Evolutionary conservation across 2,797 vertebrate species (phyloP).

Genomic region (Arnoldichthys spilopterus): DNA sequence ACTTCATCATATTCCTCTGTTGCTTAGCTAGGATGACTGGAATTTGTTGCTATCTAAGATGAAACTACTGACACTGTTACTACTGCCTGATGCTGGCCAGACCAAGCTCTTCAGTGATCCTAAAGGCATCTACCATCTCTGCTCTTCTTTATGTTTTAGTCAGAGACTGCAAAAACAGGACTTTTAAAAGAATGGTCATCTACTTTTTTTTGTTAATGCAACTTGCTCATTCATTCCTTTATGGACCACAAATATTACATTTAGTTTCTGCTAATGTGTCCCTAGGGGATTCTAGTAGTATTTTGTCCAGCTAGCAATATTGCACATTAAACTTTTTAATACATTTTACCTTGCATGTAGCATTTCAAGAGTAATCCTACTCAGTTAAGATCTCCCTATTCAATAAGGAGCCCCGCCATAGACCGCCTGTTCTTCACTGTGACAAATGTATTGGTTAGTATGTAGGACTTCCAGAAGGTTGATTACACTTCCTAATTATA

Average conservation of each 20-base stretch:
- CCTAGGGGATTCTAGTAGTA: no score
- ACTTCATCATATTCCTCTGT: not conserved
- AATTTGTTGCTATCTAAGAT: not conserved
- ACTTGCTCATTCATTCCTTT: not conserved
- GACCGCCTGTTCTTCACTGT: no score
- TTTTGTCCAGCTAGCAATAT: no score
- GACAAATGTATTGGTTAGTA: no score
- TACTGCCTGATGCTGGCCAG: not conserved
- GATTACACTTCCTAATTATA: no score
- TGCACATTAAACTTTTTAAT: no score
- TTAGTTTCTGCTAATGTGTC: not conserved
- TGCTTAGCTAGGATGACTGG: not conserved
- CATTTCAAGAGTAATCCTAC: no score
- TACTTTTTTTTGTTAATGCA: not conserved
- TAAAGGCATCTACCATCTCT: not conserved
- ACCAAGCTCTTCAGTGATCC: not conserved
- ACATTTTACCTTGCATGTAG: no score
- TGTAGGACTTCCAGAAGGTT: no score
- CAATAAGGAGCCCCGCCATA: no score
- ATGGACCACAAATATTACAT: not conserved
- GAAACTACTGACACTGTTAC: not conserved
- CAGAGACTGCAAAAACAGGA: not conserved
- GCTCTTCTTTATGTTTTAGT: not conserved
- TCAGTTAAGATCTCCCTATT: no score
- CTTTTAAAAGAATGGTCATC: not conserved